Percentiles rank a stretch among this genome's conserved stretches.
Conservation (phyloP, 2,113 vertebrate species). For the Ailurus styani region DNA sequence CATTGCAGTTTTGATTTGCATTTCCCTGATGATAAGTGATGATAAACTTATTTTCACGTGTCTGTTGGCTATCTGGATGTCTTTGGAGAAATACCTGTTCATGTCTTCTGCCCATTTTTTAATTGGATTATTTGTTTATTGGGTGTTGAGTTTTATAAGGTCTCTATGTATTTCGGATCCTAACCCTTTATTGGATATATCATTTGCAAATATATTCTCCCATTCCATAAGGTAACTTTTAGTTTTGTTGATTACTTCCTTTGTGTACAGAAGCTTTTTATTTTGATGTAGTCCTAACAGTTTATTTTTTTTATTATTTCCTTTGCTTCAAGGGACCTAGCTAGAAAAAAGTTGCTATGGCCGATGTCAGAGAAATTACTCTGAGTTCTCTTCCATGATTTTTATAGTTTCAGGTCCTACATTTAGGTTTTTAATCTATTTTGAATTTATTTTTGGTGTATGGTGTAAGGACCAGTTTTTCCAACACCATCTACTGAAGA, state of each 20-base stretch:
- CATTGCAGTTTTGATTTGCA: background rate
- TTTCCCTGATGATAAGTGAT: background rate
- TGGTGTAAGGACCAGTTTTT: background rate
- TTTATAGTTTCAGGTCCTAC: background rate
- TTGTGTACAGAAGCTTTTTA: background rate
- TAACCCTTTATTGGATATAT: background rate
- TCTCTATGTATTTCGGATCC: background rate
- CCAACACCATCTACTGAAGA: background rate
- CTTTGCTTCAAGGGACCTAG: background rate
- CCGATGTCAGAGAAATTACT: background rate
- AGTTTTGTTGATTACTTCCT: background rate
- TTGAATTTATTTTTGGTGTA: background rate
- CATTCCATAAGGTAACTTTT: background rate
- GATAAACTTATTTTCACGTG: background rate
- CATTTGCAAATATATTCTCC: background rate
- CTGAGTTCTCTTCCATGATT: background rate
- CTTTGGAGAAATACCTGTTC: background rate
- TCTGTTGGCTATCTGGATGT: background rate
- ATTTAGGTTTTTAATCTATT: background rate
- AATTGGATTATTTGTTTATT: background rate
- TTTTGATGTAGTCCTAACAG: background rate
- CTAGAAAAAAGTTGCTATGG: background rate
- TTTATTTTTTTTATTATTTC: background rate
- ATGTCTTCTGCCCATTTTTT: background rate
- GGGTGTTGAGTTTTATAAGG: background rate